phyloP scores from a whole-genome alignment of 2,888 invertebrate genomes.

The Drosophila anomalata region DNA sequence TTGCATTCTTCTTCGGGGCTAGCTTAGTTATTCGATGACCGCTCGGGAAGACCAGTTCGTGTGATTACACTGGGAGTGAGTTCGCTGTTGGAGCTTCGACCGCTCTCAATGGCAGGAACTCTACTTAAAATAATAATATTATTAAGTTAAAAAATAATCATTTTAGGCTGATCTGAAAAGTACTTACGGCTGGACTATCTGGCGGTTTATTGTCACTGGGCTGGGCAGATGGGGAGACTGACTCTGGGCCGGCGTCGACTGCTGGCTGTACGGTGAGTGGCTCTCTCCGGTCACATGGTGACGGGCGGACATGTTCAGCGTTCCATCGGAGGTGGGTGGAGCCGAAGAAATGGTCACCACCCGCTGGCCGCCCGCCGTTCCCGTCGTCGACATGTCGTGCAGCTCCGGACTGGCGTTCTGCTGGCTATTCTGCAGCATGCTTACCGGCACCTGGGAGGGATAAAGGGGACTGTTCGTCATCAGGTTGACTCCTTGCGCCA shows the following conservation, averaged over 20 bases:
- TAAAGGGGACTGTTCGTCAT: slow-evolving; percentile 76
- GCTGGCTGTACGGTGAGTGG: slow-evolving; percentile 80
- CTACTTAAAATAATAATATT: slow-evolving; percentile 73
- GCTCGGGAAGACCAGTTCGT: slow-evolving; percentile 84
- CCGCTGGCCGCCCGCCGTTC: slow-evolving; percentile 51
- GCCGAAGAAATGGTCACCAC: slow-evolving; percentile 60
- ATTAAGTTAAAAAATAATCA: no score
- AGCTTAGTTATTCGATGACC: slow-evolving; percentile 82
- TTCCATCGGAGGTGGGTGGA: slow-evolving; percentile 59
- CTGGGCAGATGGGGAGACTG: slow-evolving; percentile 85
- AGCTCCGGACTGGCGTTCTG: slow-evolving; percentile 69
- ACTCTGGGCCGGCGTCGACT: slow-evolving; percentile 80
- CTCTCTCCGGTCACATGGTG: slow-evolving; percentile 80
- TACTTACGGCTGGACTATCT: slow-evolving; percentile 85
- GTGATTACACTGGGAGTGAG: slow-evolving; percentile 85
- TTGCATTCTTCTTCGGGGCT: slow-evolving; percentile 13
- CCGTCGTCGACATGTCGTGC: slow-evolving; percentile 81
- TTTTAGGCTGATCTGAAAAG: slow-evolving; percentile 16
- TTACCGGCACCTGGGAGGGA: slow-evolving; percentile 81
- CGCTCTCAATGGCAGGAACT: slow-evolving; percentile 86
- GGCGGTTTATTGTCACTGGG: slow-evolving; percentile 85
- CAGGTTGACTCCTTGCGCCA: slow-evolving; percentile 71
- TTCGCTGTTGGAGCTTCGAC: slow-evolving; percentile 79
- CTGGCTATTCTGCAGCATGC: slow-evolving; percentile 52
- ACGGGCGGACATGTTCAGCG: slow-evolving; percentile 75